A percentile compares a stretch with the other conserved stretches of the same genome.
These are phyloP conservation scores for Ammospiza caudacuta DNA, from an alignment of 2,113 vertebrate genomes.

Conservation along the genomic window DNA sequence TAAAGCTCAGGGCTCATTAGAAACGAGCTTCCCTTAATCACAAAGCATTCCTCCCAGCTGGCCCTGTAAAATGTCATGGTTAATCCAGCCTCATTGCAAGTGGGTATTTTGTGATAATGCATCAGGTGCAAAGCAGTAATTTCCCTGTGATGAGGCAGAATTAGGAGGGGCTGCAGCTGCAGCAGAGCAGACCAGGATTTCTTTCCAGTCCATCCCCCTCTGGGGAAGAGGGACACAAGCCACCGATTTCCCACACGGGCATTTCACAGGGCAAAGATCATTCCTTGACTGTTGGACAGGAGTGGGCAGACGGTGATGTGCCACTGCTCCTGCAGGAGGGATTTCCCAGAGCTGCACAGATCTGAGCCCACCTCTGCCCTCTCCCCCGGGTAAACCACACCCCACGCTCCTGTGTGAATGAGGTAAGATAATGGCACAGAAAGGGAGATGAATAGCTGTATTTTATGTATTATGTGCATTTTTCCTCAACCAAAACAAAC, in stretches of 20 bases:
- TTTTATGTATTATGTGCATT: not conserved
- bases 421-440: not conserved
- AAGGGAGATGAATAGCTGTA: not conserved
- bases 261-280: not conserved
- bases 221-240: not conserved
- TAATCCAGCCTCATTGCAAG: constrained; percentile 11
- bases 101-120: constrained; percentile 39
- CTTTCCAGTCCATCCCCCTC: not conserved
- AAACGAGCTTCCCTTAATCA: not conserved
- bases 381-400: not conserved
- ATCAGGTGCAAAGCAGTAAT: constrained; percentile 19
- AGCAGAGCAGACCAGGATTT: not conserved
- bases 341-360: not conserved
- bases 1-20: not conserved
- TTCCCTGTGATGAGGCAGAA: not conserved
- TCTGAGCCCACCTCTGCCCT: not conserved
- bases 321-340: fast-evolving
- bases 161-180: not conserved
- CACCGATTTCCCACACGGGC: not conserved
- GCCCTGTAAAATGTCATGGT: constrained; percentile 22
- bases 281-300: not conserved
- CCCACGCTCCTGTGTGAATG: fast-evolving
- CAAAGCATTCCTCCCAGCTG: not conserved
- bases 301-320: not conserved
- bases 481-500: not conserved